Conservation (phyloP, 2,113 vertebrate species). For the Passer montanus region DNA sequence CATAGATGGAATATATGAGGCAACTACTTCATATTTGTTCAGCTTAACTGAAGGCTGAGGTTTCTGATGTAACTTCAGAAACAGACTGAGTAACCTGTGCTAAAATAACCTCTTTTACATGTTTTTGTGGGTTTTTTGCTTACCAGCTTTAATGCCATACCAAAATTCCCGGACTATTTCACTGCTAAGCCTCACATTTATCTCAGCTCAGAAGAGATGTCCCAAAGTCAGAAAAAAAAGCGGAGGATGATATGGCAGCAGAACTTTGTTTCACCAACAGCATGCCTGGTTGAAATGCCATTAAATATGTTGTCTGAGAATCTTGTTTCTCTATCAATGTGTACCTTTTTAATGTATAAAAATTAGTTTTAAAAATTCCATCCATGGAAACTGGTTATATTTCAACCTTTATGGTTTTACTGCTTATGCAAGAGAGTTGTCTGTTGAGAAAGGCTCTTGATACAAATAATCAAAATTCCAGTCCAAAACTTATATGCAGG, state of each 20-base stretch:
- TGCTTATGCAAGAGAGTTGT: background rate
- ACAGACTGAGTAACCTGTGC: background rate
- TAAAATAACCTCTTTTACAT: background rate
- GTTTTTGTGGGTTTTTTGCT: background rate
- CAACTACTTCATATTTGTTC: background rate
- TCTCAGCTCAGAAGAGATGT: background rate
- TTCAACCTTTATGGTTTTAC: background rate
- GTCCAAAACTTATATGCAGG: background rate
- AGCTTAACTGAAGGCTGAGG: background rate
- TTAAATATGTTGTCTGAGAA: background rate
- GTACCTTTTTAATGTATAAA: background rate
- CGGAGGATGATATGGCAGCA: background rate
- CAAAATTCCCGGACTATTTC: background rate
- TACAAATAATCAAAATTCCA: background rate
- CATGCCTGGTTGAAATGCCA: background rate
- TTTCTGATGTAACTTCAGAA: background rate
- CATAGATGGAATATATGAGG: background rate
- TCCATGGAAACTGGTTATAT: background rate
- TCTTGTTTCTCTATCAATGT: background rate
- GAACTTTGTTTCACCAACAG: background rate
- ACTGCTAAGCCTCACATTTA: background rate
- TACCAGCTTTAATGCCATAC: accelerated
- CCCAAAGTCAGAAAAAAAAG: background rate
- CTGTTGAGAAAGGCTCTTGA: background rate
- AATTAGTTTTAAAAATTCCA: background rate